phyloP scores from a whole-genome alignment of 2,113 vertebrate genomes.

The Gasterosteus aculeatus region DNA sequence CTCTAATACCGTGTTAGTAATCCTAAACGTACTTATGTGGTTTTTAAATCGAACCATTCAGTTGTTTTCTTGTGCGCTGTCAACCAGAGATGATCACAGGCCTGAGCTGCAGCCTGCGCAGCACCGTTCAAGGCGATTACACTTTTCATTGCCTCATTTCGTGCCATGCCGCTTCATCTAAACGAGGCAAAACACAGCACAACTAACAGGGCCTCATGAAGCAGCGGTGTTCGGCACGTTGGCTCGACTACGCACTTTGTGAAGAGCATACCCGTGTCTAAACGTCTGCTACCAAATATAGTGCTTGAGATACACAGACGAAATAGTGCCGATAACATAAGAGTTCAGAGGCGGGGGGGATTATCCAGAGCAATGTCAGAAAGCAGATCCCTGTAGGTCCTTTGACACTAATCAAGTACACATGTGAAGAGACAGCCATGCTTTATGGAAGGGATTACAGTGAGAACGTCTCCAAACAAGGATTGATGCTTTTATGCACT shows the following conservation, averaged over 20 bases:
- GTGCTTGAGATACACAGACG: not conserved
- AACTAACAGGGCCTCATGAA: constrained; percentile 34
- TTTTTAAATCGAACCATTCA: constrained; percentile 36
- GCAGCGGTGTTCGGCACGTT: constrained; percentile 15
- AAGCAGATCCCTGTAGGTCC: constrained; percentile 6
- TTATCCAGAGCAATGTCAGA: constrained; percentile 6
- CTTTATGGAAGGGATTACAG: constrained; percentile 13
- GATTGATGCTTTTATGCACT: not conserved
- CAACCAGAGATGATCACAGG: constrained; percentile 51
- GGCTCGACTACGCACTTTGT: not conserved
- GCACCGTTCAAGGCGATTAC: constrained; percentile 68
- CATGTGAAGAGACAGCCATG: not conserved
- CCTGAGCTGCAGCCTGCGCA: constrained; percentile 42
- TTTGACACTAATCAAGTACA: constrained; percentile 8
- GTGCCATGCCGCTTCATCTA: constrained; percentile 73
- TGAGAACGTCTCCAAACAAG: not conserved
- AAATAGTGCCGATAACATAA: not conserved
- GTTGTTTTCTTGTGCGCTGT: constrained; percentile 33
- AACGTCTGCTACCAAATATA: not conserved
- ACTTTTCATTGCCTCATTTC: constrained; percentile 68
- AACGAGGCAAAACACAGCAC: constrained; percentile 65
- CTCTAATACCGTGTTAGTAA: constrained; percentile 5
- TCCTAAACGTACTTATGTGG: constrained; percentile 7
- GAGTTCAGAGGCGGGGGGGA: not conserved
- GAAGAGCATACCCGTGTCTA: not conserved